Base-by-base conservation (phyloP, 2,113 vertebrate genomes). In the Setophaga kirtlandii region DNA sequence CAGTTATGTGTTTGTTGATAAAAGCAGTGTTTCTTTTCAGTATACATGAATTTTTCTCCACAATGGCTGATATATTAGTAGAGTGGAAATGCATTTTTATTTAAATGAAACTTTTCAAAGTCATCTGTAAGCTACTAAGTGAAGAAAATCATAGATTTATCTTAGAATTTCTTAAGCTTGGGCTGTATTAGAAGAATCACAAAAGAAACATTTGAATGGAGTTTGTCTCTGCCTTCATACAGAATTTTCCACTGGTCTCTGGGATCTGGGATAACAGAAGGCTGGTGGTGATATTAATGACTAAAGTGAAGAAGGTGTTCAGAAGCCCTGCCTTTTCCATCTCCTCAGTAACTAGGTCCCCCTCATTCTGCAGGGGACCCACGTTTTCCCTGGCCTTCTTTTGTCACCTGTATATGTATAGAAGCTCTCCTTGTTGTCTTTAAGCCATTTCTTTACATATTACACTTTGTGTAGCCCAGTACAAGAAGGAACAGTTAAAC, bases 241-340 rank as follows among this genome's bases (percentile, higher is more conserved):
- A 46, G 9, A 37, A 33, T 37, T 69, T 87, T 46, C 28, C 0
- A 0, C 33, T 44, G 13, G 37, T 58, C 44, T 27, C 33, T 69
- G 55, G 21, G 12, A 37, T 22, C 6, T 60, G 55, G 39, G 15
- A 15, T 69, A 28, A 19, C 15, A 60, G 46, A 33, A 46, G 22
- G 18, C 15, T 52, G 63, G 10, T 46, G 33, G 23, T 53, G 63
- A 15, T 59, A 15, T 33, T 18, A 11, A 27, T 44, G 73, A 15
- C 22, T 52, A 2, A 87, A 60, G 46, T 35, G 64, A 77, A 23
- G 63, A 22, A 27, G 31, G 46, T 33, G 37, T 87, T 37, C 18
- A 77, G 71, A 68, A 67, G 18, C 33, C 7, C 37, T 42, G 37
- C 31, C 37, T 52, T 42, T 33, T 44, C 55, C 46, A 12, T 69